Percentiles rank a stretch among this genome's conserved stretches.
Conservation (phyloP, 2,113 vertebrate species). For the Thymallus thymallus region DNA sequence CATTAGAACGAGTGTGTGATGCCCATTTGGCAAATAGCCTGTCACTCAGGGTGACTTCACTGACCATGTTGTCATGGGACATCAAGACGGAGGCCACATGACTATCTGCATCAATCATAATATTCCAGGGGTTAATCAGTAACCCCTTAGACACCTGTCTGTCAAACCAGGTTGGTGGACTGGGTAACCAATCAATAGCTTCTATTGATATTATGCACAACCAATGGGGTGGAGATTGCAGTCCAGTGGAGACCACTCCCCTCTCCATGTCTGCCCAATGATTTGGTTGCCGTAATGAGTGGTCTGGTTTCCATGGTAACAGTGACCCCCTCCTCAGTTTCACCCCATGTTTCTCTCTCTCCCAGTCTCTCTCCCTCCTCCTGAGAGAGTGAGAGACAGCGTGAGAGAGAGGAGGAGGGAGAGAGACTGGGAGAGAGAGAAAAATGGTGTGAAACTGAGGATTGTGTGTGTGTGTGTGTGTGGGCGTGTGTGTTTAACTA, state of each 20-base stretch:
- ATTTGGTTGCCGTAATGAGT: constrained; percentile 59
- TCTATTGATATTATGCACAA: constrained; percentile 12
- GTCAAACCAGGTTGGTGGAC: not conserved
- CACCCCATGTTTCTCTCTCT: constrained; percentile 27
- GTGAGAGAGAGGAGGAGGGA: no score
- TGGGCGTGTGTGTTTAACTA: not conserved
- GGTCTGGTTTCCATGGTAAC: constrained; percentile 66
- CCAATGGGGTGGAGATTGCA: no score
- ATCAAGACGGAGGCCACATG: not conserved
- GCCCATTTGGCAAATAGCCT: constrained; percentile 24
- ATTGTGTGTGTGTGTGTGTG: constrained; percentile 1
- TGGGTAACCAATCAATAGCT: not conserved
- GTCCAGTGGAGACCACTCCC: no score
- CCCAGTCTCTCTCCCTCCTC: not conserved
- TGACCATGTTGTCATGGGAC: constrained; percentile 12
- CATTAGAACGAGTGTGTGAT: not conserved
- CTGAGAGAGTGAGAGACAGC: no score
- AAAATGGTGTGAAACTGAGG: no score
- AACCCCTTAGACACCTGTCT: not conserved
- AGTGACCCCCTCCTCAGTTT: constrained; percentile 38
- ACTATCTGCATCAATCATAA: not conserved
- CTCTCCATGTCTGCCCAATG: constrained; percentile 56
- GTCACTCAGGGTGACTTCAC: constrained; percentile 11
- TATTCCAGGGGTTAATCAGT: not conserved
- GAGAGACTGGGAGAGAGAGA: no score